Base-by-base conservation (phyloP, 2,113 vertebrate genomes). In the Pterocles burchelli region DNA sequence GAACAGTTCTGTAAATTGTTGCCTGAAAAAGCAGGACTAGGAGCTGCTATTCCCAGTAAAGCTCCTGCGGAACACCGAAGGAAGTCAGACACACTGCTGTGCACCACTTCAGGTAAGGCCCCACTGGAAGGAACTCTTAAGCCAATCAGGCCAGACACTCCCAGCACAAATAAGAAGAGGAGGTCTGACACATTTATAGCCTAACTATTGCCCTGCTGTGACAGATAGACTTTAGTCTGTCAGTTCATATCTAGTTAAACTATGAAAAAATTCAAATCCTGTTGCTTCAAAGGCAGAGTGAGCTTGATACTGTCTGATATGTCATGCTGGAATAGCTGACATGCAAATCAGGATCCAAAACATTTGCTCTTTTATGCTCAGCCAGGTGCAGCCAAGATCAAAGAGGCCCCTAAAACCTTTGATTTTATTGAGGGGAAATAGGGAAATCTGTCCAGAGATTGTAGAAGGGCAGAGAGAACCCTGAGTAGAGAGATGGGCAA, bases 261-360 rank as follows among this genome's bases (percentile, higher is more conserved):
- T 67, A 29, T 51, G 79, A 84, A 89, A 83, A 45, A 81, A 72
- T n/a, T 88, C 43, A 91, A 85, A 81, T 74, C n/a, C 31, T 68
- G 7, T 78, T 87, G 61, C 66, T 94, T 93, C 84, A 95, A 94
- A 96, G 86, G 63, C 72, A 86, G 34, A 72, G 19, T 63, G 75
- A 91, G 22, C 43, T 93, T 84, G 88, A 81, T 85, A 62, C 54
- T 75, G 18, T 61, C 54, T 91, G 46, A 77, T 87, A 78, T 21
- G 13, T 88, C 66, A 63, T 71, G 49, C 72, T 3, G 5, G 58
- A 73, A 94, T 36, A 93, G 62, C 18, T 90, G 48, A 79, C 58
- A 95, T 94, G 78, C 49, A 94, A 93, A 96, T 93, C n/a, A 71
- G 49, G 36, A 88, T 88, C 68, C 62, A 71, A 86, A 91, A 43